Conservation (phyloP, 2,797 vertebrate genomes). For the Phoebastria nigripes region DNA sequence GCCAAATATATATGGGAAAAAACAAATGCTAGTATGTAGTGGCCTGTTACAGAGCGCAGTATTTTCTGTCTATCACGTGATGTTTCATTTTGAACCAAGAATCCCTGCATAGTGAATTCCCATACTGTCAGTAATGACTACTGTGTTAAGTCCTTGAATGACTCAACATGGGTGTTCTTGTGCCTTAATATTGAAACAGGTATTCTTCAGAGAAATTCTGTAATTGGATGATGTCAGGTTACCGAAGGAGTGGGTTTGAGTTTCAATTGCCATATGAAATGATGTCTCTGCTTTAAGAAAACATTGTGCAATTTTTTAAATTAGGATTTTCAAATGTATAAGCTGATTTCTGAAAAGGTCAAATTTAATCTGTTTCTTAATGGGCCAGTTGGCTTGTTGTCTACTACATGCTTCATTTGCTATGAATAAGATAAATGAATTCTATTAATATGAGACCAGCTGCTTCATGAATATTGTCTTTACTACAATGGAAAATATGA, state of each 20-base stretch:
- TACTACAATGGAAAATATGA: conserved; percentile 58
- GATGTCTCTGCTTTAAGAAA: not conserved
- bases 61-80: not conserved
- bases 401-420: not conserved
- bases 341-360: not conserved
- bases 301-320: not conserved
- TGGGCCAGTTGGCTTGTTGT: not conserved
- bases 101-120: not conserved
- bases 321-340: not conserved
- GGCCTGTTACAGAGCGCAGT: not conserved
- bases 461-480: conserved; percentile 48
- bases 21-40: not conserved
- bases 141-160: not conserved
- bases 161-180: not conserved
- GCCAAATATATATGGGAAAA: not conserved
- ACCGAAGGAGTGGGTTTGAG: not conserved
- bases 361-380: not conserved
- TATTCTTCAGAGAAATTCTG: not conserved
- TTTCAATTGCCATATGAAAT: not conserved
- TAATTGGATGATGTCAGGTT: not conserved
- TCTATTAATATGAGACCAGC: conserved; percentile 41
- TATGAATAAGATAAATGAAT: conserved; percentile 31
- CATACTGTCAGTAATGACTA: not conserved
- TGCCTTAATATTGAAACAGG: not conserved
- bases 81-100: not conserved